Evolutionary conservation across 2,113 vertebrate genomes (phyloP), one percentile per base, ranked within the genome.

Genomic region (Anolis sagrei): DNA sequence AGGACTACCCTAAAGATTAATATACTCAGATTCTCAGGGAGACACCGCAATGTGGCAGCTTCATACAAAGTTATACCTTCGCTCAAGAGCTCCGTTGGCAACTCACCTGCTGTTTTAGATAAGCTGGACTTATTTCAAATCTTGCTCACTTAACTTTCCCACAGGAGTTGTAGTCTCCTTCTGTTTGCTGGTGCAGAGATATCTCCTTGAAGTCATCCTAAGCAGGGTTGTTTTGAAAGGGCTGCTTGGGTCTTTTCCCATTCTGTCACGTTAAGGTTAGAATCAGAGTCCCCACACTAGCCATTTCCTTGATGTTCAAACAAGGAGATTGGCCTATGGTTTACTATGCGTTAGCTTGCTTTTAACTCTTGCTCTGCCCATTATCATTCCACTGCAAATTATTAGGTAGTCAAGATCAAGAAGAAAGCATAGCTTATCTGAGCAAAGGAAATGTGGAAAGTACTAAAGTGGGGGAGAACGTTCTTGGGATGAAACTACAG

Each of bases 201-300:
- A 36, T 49, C 68, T 49, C 49, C 36, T 14, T 25, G 54, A n/a
- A 66, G 66, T 32, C 68, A 44, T 61, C 13, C 70, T 18, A 7
- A 27, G 25, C 7, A 49, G 36, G 1, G 34, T 21, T 54, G 62
- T 79, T 85, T 85, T 69, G 2, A 8, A 39, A 44, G 25, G 34
- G 25, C 48, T 54, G 32, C 6, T 39, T 61, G 39, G 84, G 36
- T 32, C 58, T 9, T 39, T 86, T 86, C 84, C 70, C 84, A 86
- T 62, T 78, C 70, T 64, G n/a, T 36, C 78, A 54, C 84, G 36
- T 81, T 36, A 62, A 62, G 84, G 70, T 86, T 64, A 79, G 70
- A 36, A 36, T 49, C 23, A 8, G 61, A 64, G 68, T 86, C 54
- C 54, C 61, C 29, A 66, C 74, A 76, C 6, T 34, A 54, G 82